Evolutionary conservation across 2,113 vertebrate species (phyloP).

Genomic region (Nothocercus nigrocapillus): DNA sequence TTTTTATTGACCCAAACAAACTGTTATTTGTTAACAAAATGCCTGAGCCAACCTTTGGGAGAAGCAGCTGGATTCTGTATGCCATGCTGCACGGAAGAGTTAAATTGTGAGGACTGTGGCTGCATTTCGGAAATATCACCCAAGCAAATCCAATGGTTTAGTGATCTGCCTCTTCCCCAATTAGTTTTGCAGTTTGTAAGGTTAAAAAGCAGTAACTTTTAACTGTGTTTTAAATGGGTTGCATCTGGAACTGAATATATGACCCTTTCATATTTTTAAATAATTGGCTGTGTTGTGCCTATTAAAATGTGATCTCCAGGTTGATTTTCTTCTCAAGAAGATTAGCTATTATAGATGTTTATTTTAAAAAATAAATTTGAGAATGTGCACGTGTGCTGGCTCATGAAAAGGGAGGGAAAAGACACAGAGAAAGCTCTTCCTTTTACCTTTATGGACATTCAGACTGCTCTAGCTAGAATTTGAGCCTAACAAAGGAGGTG

Average conservation of each 20-base stretch:
- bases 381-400: neutral
- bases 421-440: neutral
- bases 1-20: neutral
- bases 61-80: neutral
- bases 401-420: neutral
- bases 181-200: neutral
- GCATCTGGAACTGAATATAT: neutral
- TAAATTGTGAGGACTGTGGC: neutral
- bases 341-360: neutral
- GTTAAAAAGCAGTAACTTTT: neutral
- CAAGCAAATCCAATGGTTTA: neutral
- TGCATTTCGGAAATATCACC: fast-evolving
- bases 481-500: neutral
- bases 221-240: neutral
- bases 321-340: neutral
- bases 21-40: neutral
- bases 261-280: neutral
- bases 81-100: fast-evolving
- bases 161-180: neutral
- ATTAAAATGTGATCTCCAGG: neutral
- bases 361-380: neutral
- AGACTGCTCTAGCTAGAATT: neutral
- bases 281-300: neutral
- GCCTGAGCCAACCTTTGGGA: neutral
- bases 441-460: neutral